Conservation (phyloP, 2,797 vertebrate genomes). For the Pteronotus mesoamericanus region DNA sequence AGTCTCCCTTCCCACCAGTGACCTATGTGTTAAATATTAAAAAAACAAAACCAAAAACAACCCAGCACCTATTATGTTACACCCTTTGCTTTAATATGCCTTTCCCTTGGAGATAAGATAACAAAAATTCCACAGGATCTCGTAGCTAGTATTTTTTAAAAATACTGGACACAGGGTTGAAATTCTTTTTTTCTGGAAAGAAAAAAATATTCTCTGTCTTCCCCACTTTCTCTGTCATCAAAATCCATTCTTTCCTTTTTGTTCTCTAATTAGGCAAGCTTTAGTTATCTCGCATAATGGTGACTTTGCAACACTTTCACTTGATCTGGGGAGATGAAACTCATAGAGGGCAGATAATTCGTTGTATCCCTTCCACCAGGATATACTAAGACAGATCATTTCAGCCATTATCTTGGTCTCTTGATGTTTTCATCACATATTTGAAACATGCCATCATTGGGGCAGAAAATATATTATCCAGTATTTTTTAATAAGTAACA, state of each 20-base stretch:
- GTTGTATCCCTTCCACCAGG: background rate
- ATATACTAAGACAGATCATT: background rate
- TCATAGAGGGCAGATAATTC: background rate
- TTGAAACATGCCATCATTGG: background rate
- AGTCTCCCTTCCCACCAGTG: background rate
- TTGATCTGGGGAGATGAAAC: background rate
- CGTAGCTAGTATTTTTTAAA: background rate
- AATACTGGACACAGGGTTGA: background rate
- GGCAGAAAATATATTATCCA: background rate
- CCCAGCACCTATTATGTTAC: background rate
- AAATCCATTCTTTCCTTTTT: background rate
- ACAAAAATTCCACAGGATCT: background rate
- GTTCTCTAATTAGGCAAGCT: background rate
- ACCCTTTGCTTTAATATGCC: slow-evolving; percentile 14
- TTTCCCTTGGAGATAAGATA: background rate
- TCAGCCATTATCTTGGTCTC: background rate
- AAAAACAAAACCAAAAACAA: background rate
- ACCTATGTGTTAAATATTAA: slow-evolving; percentile 9
- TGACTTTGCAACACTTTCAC: slow-evolving; percentile 50
- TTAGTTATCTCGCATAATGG: slow-evolving; percentile 51
- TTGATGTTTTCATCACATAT: slow-evolving; percentile 18
- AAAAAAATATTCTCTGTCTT: background rate
- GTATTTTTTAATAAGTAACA: slow-evolving; percentile 6
- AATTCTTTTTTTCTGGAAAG: slow-evolving; percentile 14
- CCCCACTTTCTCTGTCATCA: background rate